Evolutionary conservation across 1,140 invertebrate genomes (phyloP).

Genomic region (Piezodorus guildinii): DNA sequence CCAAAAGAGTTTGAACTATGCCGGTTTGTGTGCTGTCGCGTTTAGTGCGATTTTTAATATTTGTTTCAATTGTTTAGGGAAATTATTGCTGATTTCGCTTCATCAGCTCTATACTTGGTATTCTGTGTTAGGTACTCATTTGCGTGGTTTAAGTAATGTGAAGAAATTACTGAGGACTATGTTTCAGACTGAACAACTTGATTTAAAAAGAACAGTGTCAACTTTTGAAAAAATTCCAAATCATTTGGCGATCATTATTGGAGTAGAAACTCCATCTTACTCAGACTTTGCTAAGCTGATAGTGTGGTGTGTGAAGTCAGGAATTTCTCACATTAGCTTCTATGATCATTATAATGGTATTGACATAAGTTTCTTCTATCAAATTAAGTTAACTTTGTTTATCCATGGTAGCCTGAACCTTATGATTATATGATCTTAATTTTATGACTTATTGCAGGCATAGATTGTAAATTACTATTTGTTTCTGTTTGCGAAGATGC

Average conservation of each 20-base stretch:
- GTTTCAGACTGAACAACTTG: neutral
- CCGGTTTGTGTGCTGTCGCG: neutral
- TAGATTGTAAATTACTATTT: slow-evolving; percentile 17
- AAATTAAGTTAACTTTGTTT: neutral
- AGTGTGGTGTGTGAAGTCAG: slow-evolving; percentile 48
- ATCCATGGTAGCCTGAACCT: no score
- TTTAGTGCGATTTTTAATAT: neutral
- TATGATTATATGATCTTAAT: no score
- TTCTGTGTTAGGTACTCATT: neutral
- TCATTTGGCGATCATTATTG: slow-evolving; percentile 41
- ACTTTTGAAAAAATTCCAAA: slow-evolving; percentile 25
- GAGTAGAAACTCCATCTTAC: slow-evolving; percentile 36
- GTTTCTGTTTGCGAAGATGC: slow-evolving; percentile 12
- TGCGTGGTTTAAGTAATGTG: neutral
- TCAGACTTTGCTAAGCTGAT: slow-evolving; percentile 45
- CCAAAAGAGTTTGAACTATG: neutral
- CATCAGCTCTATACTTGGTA: neutral
- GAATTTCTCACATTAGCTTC: slow-evolving; percentile 53
- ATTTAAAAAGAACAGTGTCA: neutral
- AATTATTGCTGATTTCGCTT: neutral
- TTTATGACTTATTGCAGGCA: slow-evolving; percentile 15
- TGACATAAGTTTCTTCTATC: slow-evolving; percentile 18
- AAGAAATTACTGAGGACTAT: neutral
- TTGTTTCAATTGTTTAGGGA: neutral
- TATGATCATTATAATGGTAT: slow-evolving; percentile 52